Evolutionary conservation across 2,888 invertebrate species (phyloP).

Genomic region (Thymelicus lineola): DNA sequence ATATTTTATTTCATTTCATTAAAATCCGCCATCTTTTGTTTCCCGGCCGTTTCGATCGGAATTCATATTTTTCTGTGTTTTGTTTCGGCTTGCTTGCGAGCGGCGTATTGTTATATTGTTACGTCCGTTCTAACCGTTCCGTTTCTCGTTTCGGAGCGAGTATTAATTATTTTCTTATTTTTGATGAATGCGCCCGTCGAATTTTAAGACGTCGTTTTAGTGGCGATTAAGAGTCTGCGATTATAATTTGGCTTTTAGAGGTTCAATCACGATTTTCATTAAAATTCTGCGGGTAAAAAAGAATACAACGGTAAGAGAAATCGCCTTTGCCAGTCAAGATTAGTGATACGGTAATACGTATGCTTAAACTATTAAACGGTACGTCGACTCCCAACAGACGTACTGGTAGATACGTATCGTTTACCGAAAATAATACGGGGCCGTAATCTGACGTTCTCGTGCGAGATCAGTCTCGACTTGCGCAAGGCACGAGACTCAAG

Average conservation of each 20-base stretch:
- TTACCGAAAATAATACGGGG: constrained; percentile 78
- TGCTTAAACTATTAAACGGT: constrained; percentile 76
- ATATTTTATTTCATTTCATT: constrained; percentile 85
- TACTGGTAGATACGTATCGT: constrained; percentile 71
- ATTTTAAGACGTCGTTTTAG: constrained; percentile 64
- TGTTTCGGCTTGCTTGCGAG: constrained; percentile 76
- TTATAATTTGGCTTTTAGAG: constrained; percentile 66
- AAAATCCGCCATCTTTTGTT: constrained; percentile 84
- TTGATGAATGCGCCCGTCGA: constrained; percentile 74
- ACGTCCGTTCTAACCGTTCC: constrained; percentile 73
- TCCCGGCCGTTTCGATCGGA: constrained; percentile 79
- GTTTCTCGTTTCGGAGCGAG: constrained; percentile 68
- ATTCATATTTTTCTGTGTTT: constrained; percentile 86
- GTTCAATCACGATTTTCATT: constrained; percentile 69
- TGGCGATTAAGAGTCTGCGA: constrained; percentile 63
- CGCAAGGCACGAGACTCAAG: constrained; percentile 55
- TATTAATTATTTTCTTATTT: constrained; percentile 85
- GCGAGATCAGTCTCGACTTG: constrained; percentile 56
- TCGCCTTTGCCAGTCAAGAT: constrained; percentile 68
- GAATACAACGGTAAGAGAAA: constrained; percentile 34
- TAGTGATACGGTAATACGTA: constrained; percentile 62
- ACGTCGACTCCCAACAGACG: constrained; percentile 69
- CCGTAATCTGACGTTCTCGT: constrained; percentile 76
- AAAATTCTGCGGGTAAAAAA: constrained; percentile 52
- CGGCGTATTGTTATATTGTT: constrained; percentile 81